These are phyloP conservation scores for Drosophila fulvimacula DNA, from an alignment of 2,888 invertebrate species.

Conservation along the genomic window DNA sequence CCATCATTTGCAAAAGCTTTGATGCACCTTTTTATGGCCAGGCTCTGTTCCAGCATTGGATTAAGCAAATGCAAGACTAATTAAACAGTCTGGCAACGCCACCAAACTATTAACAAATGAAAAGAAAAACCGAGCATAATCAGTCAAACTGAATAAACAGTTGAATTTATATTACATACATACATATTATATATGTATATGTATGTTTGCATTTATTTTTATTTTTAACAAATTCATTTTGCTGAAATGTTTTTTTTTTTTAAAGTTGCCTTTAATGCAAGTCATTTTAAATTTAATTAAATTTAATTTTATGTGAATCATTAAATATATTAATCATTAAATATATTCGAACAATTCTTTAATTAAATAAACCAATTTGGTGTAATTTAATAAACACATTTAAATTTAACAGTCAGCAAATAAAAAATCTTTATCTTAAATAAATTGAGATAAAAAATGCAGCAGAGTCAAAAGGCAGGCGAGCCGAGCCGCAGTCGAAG, in stretches of 20 bases:
- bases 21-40: not conserved
- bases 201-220: too few species aligned
- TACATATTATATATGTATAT: not conserved
- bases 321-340: too few species aligned
- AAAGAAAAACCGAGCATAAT: not conserved
- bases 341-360: too few species aligned
- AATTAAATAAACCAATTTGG: not conserved
- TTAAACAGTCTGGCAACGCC: not conserved
- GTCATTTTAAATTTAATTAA: not conserved
- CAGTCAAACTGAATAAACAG: conserved; percentile 22
- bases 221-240: not conserved
- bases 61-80: not conserved
- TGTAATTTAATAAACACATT: not conserved
- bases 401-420: not conserved
- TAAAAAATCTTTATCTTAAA: not conserved
- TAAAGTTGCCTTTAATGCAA: not conserved
- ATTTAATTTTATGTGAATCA: not conserved
- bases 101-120: not conserved
- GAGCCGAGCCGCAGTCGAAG: conserved; percentile 15
- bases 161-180: too few species aligned
- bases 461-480: not conserved
- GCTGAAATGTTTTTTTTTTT: not conserved
- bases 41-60: not conserved
- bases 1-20: conserved; percentile 22
- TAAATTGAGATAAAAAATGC: too few species aligned